Evolutionary conservation across 1,140 invertebrate genomes (phyloP).

Genomic region (Melanaphis sacchari): DNA sequence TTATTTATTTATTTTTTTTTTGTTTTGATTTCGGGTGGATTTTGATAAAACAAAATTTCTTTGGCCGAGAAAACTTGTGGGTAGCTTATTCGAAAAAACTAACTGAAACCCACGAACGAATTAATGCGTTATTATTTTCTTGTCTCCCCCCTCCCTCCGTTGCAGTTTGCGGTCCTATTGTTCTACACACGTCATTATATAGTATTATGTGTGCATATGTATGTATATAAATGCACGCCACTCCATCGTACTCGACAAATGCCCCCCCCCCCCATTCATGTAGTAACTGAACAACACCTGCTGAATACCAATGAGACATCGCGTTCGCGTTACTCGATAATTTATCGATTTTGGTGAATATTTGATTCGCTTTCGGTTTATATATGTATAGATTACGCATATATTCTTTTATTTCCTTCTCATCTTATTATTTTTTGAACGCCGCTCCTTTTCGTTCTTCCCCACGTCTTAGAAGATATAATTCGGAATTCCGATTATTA

Average conservation of each 20-base stretch:
- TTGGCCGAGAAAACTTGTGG: neutral
- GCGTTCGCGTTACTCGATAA: slow-evolving; percentile 18
- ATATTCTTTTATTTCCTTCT: neutral
- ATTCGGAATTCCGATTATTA: neutral
- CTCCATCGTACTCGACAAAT: neutral
- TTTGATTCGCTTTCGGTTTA: neutral
- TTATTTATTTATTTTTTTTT: neutral
- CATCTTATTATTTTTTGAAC: neutral
- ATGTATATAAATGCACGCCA: neutral
- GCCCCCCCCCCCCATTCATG: neutral
- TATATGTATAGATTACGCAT: neutral
- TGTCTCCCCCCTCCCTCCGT: neutral
- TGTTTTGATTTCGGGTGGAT: neutral
- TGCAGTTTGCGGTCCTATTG: neutral
- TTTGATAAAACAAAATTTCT: neutral
- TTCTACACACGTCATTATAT: slow-evolving; percentile 33
- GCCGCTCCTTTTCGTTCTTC: neutral
- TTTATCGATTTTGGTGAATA: slow-evolving; percentile 39
- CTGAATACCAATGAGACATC: slow-evolving; percentile 48
- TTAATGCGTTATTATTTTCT: slow-evolving; percentile 29
- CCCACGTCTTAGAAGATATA: neutral
- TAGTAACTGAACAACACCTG: slow-evolving; percentile 27
- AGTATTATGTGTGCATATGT: neutral
- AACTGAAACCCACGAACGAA: slow-evolving; percentile 6
- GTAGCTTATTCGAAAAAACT: neutral